These are phyloP conservation scores for Corythaixoides concolor DNA, from an alignment of 2,113 vertebrate species.

Conservation along the genomic window DNA sequence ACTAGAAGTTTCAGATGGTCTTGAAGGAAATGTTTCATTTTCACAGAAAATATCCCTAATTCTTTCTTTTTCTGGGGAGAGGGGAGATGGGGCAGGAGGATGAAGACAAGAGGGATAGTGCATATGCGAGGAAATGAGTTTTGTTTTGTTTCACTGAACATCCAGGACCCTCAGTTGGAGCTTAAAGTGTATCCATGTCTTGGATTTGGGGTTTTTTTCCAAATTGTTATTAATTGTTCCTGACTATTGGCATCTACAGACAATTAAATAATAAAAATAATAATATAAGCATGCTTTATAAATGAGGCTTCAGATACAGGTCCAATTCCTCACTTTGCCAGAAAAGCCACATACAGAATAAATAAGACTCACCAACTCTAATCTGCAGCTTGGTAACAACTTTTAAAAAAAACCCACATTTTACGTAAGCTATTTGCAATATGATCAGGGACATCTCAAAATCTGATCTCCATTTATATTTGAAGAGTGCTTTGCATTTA, in stretches of 20 bases:
- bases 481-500: background rate
- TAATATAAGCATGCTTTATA: background rate
- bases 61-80: background rate
- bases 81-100: background rate
- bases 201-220: background rate
- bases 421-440: background rate
- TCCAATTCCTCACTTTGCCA: background rate
- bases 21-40: background rate
- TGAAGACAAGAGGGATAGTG: background rate
- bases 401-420: background rate
- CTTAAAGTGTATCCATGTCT: background rate
- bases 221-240: background rate
- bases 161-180: background rate
- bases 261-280: background rate
- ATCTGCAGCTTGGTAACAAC: background rate
- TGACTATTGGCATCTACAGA: background rate
- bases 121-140: background rate
- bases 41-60: background rate
- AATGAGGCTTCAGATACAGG: background rate
- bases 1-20: background rate
- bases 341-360: background rate
- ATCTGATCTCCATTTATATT: background rate
- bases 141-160: background rate
- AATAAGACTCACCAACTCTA: background rate
- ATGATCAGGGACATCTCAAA: background rate